A percentile compares a stretch with the other conserved stretches of the same genome.
Conservation (phyloP, 1,140 invertebrate species). For the Trichomalopsis sarcophagae region DNA sequence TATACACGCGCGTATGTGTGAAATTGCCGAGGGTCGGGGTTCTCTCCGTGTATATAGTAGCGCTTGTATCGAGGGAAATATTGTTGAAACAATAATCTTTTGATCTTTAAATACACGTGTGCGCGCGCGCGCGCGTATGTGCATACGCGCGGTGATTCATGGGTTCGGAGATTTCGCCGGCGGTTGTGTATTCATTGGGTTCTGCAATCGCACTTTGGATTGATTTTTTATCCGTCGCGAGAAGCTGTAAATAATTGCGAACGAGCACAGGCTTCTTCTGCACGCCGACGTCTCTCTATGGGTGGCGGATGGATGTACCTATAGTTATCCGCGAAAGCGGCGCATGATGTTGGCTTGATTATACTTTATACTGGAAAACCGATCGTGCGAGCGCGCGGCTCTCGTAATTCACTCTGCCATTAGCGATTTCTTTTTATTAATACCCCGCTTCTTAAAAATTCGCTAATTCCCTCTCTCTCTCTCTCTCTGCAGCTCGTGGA, state of each 20-base stretch:
- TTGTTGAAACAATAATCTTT: not conserved
- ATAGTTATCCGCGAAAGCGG: not conserved
- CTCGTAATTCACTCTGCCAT: conserved; percentile 33
- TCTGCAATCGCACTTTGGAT: not conserved
- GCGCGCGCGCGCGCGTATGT: not conserved
- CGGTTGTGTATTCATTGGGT: no score
- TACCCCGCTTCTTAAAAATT: not conserved
- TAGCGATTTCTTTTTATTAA: not conserved
- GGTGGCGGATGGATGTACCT: not conserved
- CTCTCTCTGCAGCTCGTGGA: no score
- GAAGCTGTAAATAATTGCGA: not conserved
- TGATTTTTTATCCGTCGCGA: not conserved
- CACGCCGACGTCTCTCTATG: not conserved
- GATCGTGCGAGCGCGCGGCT: not conserved
- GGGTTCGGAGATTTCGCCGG: no score
- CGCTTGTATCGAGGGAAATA: not conserved
- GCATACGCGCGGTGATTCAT: not conserved
- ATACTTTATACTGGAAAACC: not conserved
- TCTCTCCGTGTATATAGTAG: not conserved
- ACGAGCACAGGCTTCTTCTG: not conserved
- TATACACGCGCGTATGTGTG: not conserved
- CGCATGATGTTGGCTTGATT: conserved; percentile 9
- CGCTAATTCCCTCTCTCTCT: no score
- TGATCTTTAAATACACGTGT: not conserved
- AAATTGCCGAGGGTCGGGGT: not conserved